Evolutionary conservation across 2,888 invertebrate species (phyloP).

Genomic region (Drosophila monieri): DNA sequence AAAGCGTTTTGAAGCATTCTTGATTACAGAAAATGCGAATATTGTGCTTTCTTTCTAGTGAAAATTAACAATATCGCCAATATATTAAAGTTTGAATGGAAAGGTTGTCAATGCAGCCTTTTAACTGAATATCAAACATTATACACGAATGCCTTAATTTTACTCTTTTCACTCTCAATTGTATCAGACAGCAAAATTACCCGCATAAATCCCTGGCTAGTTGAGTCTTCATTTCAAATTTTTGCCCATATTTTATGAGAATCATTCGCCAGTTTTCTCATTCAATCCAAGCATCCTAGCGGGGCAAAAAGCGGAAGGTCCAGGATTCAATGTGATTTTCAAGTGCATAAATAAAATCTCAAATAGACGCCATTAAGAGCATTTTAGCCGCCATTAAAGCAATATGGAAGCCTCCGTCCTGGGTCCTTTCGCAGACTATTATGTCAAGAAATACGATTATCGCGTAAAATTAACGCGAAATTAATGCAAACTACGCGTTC

Average conservation of each 20-base stretch:
- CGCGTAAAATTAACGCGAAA: conserved; percentile 75
- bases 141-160: background rate
- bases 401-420: conserved; percentile 62
- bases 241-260: conserved; percentile 3
- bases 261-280: conserved; percentile 14
- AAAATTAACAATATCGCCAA: no score
- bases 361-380: conserved; percentile 74
- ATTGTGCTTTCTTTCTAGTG: no score
- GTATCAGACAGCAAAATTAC: background rate
- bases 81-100: no score
- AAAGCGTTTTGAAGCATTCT: background rate
- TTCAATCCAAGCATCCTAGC: conserved; percentile 1
- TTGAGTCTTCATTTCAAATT: background rate
- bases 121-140: background rate
- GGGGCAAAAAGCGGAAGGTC: background rate
- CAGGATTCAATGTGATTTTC: conserved; percentile 64
- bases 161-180: background rate
- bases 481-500: conserved; percentile 74
- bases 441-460: conserved; percentile 70
- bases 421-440: conserved; percentile 17
- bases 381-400: conserved; percentile 76
- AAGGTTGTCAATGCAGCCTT: no score
- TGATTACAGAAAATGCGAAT: no score
- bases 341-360: conserved; percentile 76
- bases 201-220: background rate